phyloP scores from a whole-genome alignment of 2,797 vertebrate species.

The Sylvilagus floridanus region DNA sequence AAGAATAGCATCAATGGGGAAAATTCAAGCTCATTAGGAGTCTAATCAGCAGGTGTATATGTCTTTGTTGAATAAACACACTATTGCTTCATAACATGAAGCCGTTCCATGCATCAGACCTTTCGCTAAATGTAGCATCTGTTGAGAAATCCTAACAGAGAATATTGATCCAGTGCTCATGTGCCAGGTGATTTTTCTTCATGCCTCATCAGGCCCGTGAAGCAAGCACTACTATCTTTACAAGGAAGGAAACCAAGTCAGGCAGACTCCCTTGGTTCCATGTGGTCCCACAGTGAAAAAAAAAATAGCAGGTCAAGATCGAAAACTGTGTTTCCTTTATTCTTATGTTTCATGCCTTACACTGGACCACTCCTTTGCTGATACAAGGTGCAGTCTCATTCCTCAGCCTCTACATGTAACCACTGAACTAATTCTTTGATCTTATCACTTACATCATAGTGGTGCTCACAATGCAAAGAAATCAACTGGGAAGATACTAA shows the following conservation, averaged over 20 bases:
- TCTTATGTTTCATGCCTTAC: background rate
- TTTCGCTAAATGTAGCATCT: conserved; percentile 34
- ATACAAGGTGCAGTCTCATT: background rate
- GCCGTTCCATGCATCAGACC: conserved; percentile 13
- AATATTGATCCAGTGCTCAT: background rate
- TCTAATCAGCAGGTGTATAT: background rate
- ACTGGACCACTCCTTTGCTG: background rate
- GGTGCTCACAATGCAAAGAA: background rate
- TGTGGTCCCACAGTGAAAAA: background rate
- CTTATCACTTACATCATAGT: background rate
- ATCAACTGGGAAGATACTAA: background rate
- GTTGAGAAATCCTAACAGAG: conserved; percentile 42
- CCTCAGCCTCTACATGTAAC: background rate
- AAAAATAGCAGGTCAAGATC: background rate
- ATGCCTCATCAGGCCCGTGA: background rate
- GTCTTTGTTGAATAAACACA: conserved; percentile 65
- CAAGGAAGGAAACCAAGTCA: conserved; percentile 4
- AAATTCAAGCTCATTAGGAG: background rate
- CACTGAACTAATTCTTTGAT: background rate
- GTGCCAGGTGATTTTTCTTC: background rate
- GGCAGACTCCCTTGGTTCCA: background rate
- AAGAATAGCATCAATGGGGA: background rate
- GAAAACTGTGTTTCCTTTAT: background rate
- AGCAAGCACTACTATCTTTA: background rate
- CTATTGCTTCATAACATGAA: conserved; percentile 60